A percentile compares a stretch with the other conserved stretches of the same genome.
Conservation (phyloP, 1,140 invertebrate genomes). For the Linepithema humile region DNA sequence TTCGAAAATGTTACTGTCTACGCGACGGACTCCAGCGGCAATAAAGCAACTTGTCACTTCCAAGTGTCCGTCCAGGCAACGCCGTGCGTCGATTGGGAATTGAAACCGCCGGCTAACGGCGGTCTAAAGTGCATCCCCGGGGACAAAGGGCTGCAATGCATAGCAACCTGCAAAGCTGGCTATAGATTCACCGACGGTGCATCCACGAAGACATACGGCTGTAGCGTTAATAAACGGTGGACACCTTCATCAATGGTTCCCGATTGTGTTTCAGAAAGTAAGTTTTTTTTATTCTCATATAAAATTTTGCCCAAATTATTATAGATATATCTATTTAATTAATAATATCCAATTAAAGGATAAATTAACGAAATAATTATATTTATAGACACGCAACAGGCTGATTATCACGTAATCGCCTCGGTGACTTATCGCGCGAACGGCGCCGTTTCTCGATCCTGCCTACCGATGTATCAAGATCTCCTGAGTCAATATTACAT, state of each 20-base stretch:
- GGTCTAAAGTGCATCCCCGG: conserved; percentile 93
- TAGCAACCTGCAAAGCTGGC: conserved; percentile 95
- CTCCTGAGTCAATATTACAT: conserved; percentile 92
- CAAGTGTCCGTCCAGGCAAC: conserved; percentile 97
- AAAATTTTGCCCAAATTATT: no score
- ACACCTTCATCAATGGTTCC: conserved; percentile 93
- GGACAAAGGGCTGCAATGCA: conserved; percentile 93
- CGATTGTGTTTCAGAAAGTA: conserved; percentile 96
- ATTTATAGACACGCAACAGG: conserved; percentile 93
- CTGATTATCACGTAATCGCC: conserved; percentile 95
- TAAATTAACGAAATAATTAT: background rate
- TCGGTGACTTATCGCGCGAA: conserved; percentile 95
- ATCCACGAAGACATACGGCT: conserved; percentile 93
- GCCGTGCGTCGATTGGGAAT: conserved; percentile 97
- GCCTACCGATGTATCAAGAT: conserved; percentile 94
- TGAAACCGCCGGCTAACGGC: conserved; percentile 94
- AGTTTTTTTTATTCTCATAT: no score
- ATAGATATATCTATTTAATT: background rate
- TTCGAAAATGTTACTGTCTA: conserved; percentile 98
- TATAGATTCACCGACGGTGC: conserved; percentile 96
- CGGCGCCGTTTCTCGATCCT: conserved; percentile 92
- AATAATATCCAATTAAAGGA: background rate
- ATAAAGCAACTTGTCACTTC: conserved; percentile 96
- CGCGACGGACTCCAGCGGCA: conserved; percentile 95
- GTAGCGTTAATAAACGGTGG: conserved; percentile 92